These are phyloP conservation scores for Basileuterus tristriatus DNA, from an alignment of 2,797 vertebrate species.

Conservation along the genomic window DNA sequence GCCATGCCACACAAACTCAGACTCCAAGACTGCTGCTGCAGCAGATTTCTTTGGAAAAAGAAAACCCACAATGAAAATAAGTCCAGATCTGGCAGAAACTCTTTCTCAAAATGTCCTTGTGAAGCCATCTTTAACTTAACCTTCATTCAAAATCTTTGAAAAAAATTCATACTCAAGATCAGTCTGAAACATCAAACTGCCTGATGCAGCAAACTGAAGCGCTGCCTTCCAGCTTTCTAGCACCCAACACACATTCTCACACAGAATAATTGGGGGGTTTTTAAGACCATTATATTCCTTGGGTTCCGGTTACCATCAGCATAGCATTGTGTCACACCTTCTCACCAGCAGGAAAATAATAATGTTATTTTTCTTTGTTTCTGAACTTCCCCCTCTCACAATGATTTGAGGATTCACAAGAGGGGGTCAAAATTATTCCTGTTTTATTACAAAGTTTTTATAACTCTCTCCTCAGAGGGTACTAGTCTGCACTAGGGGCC, in stretches of 20 bases:
- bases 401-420: neutral
- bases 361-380: neutral
- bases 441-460: neutral
- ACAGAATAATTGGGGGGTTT: rapidly evolving
- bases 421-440: neutral
- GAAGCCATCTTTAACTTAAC: neutral
- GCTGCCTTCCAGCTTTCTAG: neutral
- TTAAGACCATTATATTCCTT: neutral
- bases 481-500: neutral
- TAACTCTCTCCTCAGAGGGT: neutral
- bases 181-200: neutral
- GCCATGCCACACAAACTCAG: slow-evolving; percentile 23
- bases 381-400: neutral
- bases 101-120: neutral
- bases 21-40: neutral
- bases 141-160: neutral
- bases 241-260: neutral
- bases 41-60: slow-evolving; percentile 18
- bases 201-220: neutral
- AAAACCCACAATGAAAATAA: neutral
- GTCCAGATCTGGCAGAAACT: neutral
- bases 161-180: neutral
- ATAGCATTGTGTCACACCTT: neutral
- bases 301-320: neutral
- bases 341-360: neutral